Base-by-base conservation (phyloP, 2,797 vertebrate species). In the Sparidentex hasta region DNA sequence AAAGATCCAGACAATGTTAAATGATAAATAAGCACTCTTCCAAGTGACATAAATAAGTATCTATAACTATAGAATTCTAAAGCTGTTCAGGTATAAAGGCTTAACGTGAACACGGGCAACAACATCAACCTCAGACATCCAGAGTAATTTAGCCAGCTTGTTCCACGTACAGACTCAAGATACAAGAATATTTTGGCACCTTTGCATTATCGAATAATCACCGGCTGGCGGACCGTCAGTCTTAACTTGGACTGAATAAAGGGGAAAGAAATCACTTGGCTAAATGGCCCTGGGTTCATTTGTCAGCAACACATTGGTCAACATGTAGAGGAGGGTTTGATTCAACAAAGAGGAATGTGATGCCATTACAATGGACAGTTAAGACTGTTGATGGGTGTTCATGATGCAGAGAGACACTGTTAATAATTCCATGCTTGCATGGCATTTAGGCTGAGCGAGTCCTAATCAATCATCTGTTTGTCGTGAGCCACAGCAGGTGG, bases 401-500 rank as follows among this genome's bases (percentile, higher is more conserved):
- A 58, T 74, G 68, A 83, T 63, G 71, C 61, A 72, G 9, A 44
- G 65, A 57, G 76, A 69, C 55, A 56, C 43, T 76, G 64, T 88
- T 80, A 84, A 84, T 90, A 66, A 89, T 86, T 65, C 82, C 70
- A 63, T 73, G 50, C 77, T 81, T 25, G 29, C 17, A 21, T 57
- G n/a, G 61, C 48, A 71, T 66, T 64, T 65, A 83, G 83, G 38
- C 87, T 66, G 43, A 65, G 20, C n/a, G 16, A 75, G 76, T 82
- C 70, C 81, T 20, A 57, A 55, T 80, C 48, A 82, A 80, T 78
- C 1, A 0, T 50, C n/a, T 59, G 71, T 68, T 59, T 67, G n/a
- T n/a, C 47, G 27, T 29, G 46, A 83, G 25, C 44, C 72, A 9
- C 33, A 14, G 18, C 46, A 66, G 33, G 65, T 21, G n/a, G 21